Evolutionary conservation across 2,113 vertebrate genomes (phyloP).

Genomic region (Aegithalos caudatus): DNA sequence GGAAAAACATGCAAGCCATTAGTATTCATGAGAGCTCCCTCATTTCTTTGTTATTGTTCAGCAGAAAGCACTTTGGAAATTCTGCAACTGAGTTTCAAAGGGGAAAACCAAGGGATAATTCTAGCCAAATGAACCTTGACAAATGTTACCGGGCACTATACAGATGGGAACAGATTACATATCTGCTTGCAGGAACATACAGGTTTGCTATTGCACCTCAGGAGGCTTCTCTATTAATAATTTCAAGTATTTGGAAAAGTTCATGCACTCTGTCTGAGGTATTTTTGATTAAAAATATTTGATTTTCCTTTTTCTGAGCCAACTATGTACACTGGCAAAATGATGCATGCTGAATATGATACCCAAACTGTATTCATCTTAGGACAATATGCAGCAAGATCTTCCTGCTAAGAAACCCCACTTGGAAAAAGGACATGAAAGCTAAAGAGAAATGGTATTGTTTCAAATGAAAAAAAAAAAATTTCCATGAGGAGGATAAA

Average conservation of each 20-base stretch:
- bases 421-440: background rate
- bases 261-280: background rate
- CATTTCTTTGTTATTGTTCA: background rate
- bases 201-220: slow-evolving; percentile 12
- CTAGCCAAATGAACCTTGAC: slow-evolving; percentile 20
- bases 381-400: background rate
- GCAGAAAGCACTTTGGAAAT: background rate
- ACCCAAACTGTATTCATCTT: background rate
- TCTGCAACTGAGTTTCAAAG: background rate
- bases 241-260: slow-evolving; percentile 2
- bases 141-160: background rate
- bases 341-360: fast-evolving
- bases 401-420: background rate
- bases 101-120: background rate
- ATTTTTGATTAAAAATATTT: slow-evolving; percentile 25
- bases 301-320: background rate
- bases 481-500: background rate
- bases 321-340: background rate
- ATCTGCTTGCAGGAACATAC: background rate
- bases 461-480: background rate
- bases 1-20: background rate
- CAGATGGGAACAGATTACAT: slow-evolving; percentile 21
- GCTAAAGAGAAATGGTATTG: background rate
- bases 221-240: background rate
- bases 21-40: background rate